Conservation (phyloP, 1,140 invertebrate genomes). For the Drosophila watanabei region DNA sequence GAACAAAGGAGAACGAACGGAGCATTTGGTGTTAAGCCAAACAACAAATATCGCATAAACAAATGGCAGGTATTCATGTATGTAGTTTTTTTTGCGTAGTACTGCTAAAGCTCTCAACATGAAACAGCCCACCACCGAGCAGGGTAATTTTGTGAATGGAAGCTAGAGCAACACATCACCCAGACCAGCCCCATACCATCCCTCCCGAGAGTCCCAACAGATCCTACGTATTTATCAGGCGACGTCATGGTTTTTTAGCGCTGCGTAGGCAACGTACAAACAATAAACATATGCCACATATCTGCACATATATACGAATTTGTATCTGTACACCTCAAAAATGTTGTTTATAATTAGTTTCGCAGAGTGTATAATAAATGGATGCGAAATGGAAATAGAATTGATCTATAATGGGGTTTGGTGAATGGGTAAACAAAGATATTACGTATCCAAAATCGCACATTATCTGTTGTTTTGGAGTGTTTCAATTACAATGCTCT, state of each 20-base stretch:
- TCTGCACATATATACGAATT: slow-evolving; percentile 24
- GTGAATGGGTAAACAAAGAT: slow-evolving; percentile 46
- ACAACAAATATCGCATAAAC: slow-evolving; percentile 49
- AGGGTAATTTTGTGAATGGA: slow-evolving; percentile 68
- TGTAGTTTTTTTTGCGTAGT: slow-evolving; percentile 35
- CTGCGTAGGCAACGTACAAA: slow-evolving; percentile 47
- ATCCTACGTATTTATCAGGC: slow-evolving; percentile 55
- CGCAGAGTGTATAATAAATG: slow-evolving; percentile 53
- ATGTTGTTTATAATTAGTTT: slow-evolving; percentile 73
- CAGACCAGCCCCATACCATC: slow-evolving; percentile 12
- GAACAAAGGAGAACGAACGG: slow-evolving; percentile 30
- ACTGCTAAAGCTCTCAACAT: slow-evolving; percentile 33
- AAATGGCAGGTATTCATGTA: slow-evolving; percentile 43
- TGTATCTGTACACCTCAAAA: slow-evolving; percentile 40
- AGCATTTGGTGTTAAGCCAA: slow-evolving; percentile 43
- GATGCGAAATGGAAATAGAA: slow-evolving; percentile 63
- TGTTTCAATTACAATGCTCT: neutral
- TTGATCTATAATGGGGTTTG: slow-evolving; percentile 49
- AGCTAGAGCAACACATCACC: slow-evolving; percentile 37
- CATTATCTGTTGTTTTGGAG: neutral
- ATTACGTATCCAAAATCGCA: slow-evolving; percentile 20
- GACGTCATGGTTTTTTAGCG: slow-evolving; percentile 70
- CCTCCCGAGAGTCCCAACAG: slow-evolving; percentile 18
- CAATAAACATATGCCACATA: slow-evolving; percentile 68
- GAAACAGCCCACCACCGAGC: slow-evolving; percentile 20